Evolutionary conservation across 2,888 invertebrate genomes (phyloP), one percentile per base, ranked within the genome.

Genomic region (Hoplodrina ambigua): DNA sequence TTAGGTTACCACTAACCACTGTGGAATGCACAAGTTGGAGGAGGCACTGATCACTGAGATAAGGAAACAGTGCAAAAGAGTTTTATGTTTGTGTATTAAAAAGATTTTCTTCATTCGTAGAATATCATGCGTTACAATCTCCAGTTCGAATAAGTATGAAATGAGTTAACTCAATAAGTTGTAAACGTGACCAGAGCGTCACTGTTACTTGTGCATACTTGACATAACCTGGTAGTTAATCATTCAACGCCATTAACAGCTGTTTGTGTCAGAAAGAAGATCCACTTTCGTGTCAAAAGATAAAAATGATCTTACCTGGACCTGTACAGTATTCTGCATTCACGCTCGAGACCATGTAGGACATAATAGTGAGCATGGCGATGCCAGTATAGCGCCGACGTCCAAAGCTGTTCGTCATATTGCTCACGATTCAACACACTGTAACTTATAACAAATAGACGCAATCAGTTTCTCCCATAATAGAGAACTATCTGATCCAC

Each of bases 281-380:
- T 80, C 75, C 69, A 69, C 64, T 87, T 87, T 80, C 75, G 78
- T 80, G 75, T 84, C 82, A 78, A 83, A 85, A 85, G 72, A 86
- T 82, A 85, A 85, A 83, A 88, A 82, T 71, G 66, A 79, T 89
- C 94, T 91, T 93, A 94, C 94, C 93, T 94, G 85, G 59, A 81
- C 94, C 93, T 94, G 85, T 58, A 81, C 80, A 76, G 65, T 69
- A 20, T 64, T 83, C 80, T 67, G 86, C 85, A 58, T 81, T 75
- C 54, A 85, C 73, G 69, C 76, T 75, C 66, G 85, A 80, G 78
- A 86, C 83, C 82, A 86, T 83, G 84, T 88, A 17, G 46, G 46
- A 75, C 84, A 90, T 74, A 57, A 89, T 78, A 84, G 89, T 88
- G 74, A 87, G 73, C 81, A 87, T 82, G 76, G 86, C 85, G 76